Percentiles rank a stretch among this genome's conserved stretches.
These are phyloP conservation scores for Conus ventricosus DNA, from an alignment of 1,140 invertebrate genomes.

Conservation along the genomic window DNA sequence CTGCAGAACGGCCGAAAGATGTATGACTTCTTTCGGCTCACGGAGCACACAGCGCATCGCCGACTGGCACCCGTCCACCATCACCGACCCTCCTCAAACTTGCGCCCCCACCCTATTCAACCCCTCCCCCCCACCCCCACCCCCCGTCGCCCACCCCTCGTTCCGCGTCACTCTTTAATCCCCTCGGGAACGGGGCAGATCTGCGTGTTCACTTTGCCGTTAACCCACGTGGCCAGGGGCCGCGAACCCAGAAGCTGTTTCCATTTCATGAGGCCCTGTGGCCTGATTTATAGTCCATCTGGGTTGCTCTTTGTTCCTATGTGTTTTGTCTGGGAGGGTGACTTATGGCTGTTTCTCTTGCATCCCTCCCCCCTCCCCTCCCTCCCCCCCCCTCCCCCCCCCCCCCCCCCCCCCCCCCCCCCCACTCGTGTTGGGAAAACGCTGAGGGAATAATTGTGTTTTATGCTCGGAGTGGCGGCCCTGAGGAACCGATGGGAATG, in stretches of 20 bases:
- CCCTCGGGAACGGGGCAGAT: neutral
- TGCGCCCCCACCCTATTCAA: neutral
- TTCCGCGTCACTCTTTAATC: neutral
- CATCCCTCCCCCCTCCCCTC: neutral
- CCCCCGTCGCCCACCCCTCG: too few relatives aligned
- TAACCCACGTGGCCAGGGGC: neutral
- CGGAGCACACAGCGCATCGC: slow-evolving; percentile 6
- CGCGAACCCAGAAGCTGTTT: slow-evolving; percentile 16
- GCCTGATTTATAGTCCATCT: slow-evolving; percentile 22
- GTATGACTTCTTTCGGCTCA: neutral
- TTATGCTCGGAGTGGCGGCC: neutral
- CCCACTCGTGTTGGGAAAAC: neutral
- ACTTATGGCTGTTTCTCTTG: neutral
- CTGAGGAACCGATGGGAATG: slow-evolving; percentile 1
- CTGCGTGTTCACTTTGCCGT: slow-evolving; percentile 10
- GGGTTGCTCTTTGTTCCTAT: slow-evolving; percentile 14
- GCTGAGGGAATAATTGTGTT: neutral
- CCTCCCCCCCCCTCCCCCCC: neutral
- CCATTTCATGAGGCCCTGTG: neutral
- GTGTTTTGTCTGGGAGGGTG: slow-evolving; percentile 3
- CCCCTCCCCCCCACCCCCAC: neutral
- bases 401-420: neutral
- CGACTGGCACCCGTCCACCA: neutral
- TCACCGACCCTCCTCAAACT: neutral
- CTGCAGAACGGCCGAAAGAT: neutral